Percentiles rank a stretch among this genome's conserved stretches.
phyloP scores from a whole-genome alignment of 2,888 invertebrate species.

The Hypsopygia costalis region DNA sequence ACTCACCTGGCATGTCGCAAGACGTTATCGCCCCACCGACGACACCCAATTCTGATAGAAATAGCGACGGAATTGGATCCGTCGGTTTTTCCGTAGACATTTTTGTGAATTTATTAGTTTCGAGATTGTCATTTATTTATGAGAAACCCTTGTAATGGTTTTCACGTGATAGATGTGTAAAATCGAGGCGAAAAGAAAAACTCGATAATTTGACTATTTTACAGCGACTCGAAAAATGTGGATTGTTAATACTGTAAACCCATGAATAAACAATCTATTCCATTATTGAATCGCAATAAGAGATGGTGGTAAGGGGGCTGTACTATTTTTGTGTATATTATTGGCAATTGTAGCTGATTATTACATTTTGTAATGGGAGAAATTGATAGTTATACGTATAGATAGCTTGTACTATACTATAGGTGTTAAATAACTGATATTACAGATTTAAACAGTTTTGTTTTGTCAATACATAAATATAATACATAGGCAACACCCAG shows the following conservation, averaged over 20 bases:
- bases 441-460: too few species aligned
- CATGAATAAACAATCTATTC: too few species aligned
- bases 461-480: too few species aligned
- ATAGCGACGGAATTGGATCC: background rate
- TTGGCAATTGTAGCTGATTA: too few species aligned
- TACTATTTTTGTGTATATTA: background rate
- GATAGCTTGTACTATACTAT: too few species aligned
- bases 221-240: too few species aligned
- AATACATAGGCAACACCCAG: too few species aligned
- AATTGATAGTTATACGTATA: too few species aligned
- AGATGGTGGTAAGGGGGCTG: background rate
- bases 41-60: background rate
- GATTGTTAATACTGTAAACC: too few species aligned
- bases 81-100: constrained; percentile 1
- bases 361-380: too few species aligned
- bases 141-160: constrained; percentile 4
- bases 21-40: background rate
- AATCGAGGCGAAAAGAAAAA: background rate
- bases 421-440: too few species aligned
- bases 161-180: background rate
- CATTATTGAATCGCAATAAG: background rate
- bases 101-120: constrained; percentile 10
- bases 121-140: constrained; percentile 6
- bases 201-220: too few species aligned
- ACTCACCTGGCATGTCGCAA: background rate